Base-by-base conservation (phyloP, 2,797 vertebrate species). In the Thaleichthys pacificus region DNA sequence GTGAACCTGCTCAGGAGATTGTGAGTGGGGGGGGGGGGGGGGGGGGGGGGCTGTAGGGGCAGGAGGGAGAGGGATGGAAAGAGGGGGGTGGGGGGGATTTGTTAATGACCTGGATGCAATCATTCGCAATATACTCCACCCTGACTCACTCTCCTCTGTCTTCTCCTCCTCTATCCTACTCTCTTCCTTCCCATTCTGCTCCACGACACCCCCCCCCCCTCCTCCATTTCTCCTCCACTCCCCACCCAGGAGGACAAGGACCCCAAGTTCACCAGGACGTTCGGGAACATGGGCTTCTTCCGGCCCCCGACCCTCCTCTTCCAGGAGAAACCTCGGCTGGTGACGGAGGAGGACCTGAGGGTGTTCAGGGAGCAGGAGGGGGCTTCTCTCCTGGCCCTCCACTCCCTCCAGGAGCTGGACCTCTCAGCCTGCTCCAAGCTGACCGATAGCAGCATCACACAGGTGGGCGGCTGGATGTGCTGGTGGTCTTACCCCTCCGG, bases 271-370 rank as follows among this genome's bases (percentile, higher is more conserved):
- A 92, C 93, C 19, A 86, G 92, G 24, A 94, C 91, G 0, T 94
- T 95, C 22, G 94, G 93, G 21, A 94, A 93, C 84, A 93, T 93
- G 92, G 91, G 91, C 61, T 94, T 95, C 85, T 94, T 95, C 85
- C 91, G 87, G 76, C 94, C 92, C 26, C 93, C 95, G 32, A 82
- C 76, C 24, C 67, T 91, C 82, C 86, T 77, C 0, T 86, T 87
- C 32, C 88, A 94, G 17, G 89, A 90, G 22, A 88, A 86, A 3
- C 88, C 91, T 38, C 86, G 85, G 68, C 79, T 91, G 49, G 86
- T 90, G 75, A 89, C 84, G 0, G 86, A 90, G 42, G 75, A 84
- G 0, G 85, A 90, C 58, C 75, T 90, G 66, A 76, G 87, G 57
- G 85, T 85, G 58, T 87, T 87, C 65, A 79, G 66, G 17, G 70